Evolutionary conservation across 1,140 invertebrate species (phyloP).

Genomic region (Sarcophaga peregrina): DNA sequence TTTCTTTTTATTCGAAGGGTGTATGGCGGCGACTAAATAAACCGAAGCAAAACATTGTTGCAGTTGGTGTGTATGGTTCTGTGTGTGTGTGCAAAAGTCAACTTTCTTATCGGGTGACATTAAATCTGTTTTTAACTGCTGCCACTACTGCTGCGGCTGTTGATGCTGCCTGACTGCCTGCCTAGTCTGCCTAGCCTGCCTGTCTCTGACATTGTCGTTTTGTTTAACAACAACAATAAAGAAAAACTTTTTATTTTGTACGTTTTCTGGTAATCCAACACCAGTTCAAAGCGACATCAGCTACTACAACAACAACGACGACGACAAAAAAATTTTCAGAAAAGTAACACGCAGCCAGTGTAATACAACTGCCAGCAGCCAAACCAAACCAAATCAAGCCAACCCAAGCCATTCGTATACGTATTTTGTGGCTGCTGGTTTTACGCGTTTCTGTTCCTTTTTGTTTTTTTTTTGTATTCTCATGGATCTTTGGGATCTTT

Average conservation of each 20-base stretch:
- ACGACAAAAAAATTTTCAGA: neutral
- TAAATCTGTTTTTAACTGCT: slow-evolving; percentile 1
- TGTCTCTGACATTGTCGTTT: slow-evolving; percentile 6
- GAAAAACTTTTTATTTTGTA: neutral
- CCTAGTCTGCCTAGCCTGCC: neutral
- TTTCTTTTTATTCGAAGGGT: neutral
- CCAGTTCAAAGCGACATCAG: slow-evolving; percentile 1
- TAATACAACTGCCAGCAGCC: slow-evolving; percentile 6
- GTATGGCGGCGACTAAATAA: neutral
- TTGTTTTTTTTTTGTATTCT: neutral
- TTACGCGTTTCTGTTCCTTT: neutral
- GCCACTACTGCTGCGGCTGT: neutral
- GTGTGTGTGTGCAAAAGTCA: slow-evolving; percentile 11
- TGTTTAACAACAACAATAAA: neutral
- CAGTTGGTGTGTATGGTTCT: neutral
- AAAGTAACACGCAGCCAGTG: neutral
- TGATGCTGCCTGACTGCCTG: neutral
- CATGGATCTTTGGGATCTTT: neutral
- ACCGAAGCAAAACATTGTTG: neutral
- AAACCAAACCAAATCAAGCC: neutral
- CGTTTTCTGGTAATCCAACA: neutral
- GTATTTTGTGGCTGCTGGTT: slow-evolving; percentile 16
- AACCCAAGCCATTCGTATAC: neutral
- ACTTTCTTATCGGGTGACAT: slow-evolving; percentile 18
- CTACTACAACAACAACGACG: no score